Conservation (phyloP, 2,888 invertebrate genomes). For the Amblyjoppa fuscipennis region DNA sequence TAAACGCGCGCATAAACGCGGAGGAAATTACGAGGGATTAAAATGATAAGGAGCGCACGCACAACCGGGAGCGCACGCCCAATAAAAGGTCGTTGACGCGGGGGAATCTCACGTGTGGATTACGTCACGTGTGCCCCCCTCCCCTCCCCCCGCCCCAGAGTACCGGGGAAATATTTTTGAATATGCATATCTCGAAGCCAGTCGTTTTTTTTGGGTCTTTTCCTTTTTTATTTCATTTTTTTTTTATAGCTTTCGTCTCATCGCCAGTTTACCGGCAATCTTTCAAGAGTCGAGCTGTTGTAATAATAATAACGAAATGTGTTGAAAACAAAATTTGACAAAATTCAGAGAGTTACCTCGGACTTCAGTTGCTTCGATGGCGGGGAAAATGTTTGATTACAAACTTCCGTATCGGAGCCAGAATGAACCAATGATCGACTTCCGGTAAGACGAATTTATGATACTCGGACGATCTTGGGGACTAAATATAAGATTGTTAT, state of each 20-base stretch:
- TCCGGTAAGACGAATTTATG: not conserved
- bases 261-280: not conserved
- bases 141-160: not conserved
- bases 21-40: constrained; percentile 77
- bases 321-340: not conserved
- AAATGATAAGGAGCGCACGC: constrained; percentile 75
- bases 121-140: constrained; percentile 50
- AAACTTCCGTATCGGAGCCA: not conserved
- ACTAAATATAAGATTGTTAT: not conserved
- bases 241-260: not conserved
- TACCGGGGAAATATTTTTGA: constrained; percentile 40
- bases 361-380: not conserved
- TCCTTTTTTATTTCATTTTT: not conserved
- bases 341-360: not conserved
- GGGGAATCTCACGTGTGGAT: constrained; percentile 25
- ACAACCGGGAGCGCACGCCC: constrained; percentile 63
- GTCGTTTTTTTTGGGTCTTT: not conserved
- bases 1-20: constrained; percentile 63
- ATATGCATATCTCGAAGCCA: constrained; percentile 56
- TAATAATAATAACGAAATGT: not conserved
- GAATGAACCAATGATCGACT: not conserved
- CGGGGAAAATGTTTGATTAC: not conserved
- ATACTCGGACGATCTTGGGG: not conserved
- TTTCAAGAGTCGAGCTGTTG: not conserved
- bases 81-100: constrained; percentile 79